Evolutionary conservation across 2,797 vertebrate genomes (phyloP).

Genomic region (Syndactyla subalaris): DNA sequence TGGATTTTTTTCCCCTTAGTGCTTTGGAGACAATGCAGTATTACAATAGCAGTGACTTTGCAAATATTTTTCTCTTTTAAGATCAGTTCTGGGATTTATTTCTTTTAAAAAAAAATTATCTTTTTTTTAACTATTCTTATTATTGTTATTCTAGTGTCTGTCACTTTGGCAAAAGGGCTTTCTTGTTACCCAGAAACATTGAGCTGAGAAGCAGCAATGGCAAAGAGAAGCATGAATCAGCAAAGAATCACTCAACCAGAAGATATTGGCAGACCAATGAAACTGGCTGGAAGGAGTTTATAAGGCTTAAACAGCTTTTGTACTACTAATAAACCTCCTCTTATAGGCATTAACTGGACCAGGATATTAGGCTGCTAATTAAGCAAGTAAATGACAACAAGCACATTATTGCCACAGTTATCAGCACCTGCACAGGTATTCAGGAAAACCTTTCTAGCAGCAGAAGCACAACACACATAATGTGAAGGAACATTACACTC

Average conservation of each 20-base stretch:
- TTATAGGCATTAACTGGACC: constrained; percentile 27
- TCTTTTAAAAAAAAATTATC: too few species aligned
- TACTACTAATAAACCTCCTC: constrained; percentile 41
- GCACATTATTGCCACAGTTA: neutral
- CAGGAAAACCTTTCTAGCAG: neutral
- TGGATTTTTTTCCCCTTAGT: neutral
- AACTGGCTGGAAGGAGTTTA: neutral
- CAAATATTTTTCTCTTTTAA: neutral
- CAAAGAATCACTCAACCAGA: constrained; percentile 54
- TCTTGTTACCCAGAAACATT: neutral
- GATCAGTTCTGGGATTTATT: neutral
- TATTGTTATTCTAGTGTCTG: neutral
- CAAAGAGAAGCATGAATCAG: constrained; percentile 1
- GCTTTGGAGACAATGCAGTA: neutral
- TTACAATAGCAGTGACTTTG: neutral
- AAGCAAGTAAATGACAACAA: constrained; percentile 47
- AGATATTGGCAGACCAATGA: constrained; percentile 70
- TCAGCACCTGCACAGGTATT: constrained; percentile 48
- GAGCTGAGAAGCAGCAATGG: neutral
- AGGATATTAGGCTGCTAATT: constrained; percentile 57
- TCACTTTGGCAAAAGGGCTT: neutral
- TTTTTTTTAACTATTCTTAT: too few species aligned
- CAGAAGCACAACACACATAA: neutral
- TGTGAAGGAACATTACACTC: neutral
- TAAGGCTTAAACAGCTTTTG: constrained; percentile 33